Evolutionary conservation across 2,113 vertebrate genomes (phyloP), one percentile per base, ranked within the genome.

Genomic region (Polypterus bichir): DNA sequence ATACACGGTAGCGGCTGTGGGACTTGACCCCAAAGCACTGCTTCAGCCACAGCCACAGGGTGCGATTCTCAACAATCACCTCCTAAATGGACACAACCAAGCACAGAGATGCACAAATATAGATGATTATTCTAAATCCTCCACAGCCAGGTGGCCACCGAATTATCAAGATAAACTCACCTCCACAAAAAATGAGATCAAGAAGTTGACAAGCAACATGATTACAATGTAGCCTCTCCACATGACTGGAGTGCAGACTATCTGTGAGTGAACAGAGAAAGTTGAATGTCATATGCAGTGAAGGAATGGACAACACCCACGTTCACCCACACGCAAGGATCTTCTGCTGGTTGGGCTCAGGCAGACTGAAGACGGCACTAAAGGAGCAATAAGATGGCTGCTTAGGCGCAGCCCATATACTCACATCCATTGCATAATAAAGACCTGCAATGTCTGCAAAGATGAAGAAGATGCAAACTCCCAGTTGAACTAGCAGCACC

Each of bases 381-480:
- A 10, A 8, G 51, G 7, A 52, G 3, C 51, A 8, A 52, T 52
- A 52, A 52, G 10, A 27, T 27, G 27, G 27, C 27, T 27, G 27
- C 27, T 27, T 27, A 27, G 27, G 27, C 27, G 2, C 27, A 27
- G 27, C 45, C 58, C 47, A 5, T 61, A 69, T 64, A 83, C 85
- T 87, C 63, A 89, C 87, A 56, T 86, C 84, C 75, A 88, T 77
- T 53, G 57, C 68, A 27, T 70, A 68, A 53, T 89, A 84, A 63
- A 89, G 68, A 53, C 54, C 73, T 48, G 76, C 76, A 54, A 83
- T 74, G 68, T 86, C 72, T 62, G 81, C 86, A 74, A 89, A 89
- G 47, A 89, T 57, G 66, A 89, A 70, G 76, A 88, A 83, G 2
- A 89, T 70, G 62, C 84, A 88, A 46, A 74, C 27, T 0, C 74